These are phyloP conservation scores for Leptogaster cylindrica DNA, from an alignment of 2,888 invertebrate genomes.

Conservation along the genomic window DNA sequence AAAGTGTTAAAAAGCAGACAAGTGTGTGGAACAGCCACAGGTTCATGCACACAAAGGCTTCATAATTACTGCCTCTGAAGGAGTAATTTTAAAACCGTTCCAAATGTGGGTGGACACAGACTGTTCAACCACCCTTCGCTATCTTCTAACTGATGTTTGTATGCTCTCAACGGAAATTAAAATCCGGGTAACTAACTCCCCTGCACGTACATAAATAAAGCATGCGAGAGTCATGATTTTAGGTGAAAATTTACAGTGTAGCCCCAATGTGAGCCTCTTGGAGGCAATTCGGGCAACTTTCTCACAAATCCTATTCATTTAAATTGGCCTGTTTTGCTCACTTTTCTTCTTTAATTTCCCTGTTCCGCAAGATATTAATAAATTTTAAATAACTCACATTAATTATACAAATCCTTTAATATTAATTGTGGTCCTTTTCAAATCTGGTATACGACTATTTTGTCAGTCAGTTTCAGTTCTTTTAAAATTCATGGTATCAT, in stretches of 20 bases:
- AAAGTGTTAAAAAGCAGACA: neutral
- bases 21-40: neutral
- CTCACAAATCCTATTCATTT: constrained; percentile 27
- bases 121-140: neutral
- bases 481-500: constrained; percentile 6
- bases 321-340: constrained; percentile 5
- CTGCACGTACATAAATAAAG: constrained; percentile 40
- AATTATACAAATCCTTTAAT: constrained; percentile 25
- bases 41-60: constrained; percentile 25
- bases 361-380: constrained; percentile 25
- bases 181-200: constrained; percentile 42
- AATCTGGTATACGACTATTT: too few species aligned
- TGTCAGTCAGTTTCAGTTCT: neutral
- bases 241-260: neutral
- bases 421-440: constrained; percentile 38
- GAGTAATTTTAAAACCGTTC: constrained; percentile 46
- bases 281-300: constrained; percentile 22
- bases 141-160: neutral
- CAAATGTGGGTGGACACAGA: neutral
- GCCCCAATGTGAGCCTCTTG: constrained; percentile 1
- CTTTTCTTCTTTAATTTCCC: constrained; percentile 30
- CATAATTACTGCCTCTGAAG: constrained; percentile 44
- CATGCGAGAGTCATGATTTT: constrained; percentile 1
- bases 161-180: constrained; percentile 46
- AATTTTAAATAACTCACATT: constrained; percentile 36